Percentiles rank a stretch among this genome's conserved stretches.
Evolutionary conservation across 1,140 invertebrate genomes (phyloP).

Genomic region (Hylyphantes graminicola): DNA sequence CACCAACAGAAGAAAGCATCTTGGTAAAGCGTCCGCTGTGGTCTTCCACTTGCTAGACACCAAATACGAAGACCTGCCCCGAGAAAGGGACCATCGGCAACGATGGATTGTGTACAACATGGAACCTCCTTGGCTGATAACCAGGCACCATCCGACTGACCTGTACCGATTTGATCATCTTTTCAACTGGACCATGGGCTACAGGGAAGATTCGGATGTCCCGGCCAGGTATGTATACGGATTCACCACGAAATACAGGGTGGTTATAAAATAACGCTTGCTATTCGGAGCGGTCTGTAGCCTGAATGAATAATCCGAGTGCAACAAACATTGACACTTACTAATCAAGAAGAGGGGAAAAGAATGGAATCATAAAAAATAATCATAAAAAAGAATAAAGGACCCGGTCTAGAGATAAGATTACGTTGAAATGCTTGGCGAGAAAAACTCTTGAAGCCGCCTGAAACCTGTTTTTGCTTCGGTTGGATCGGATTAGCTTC

Average conservation of each 20-base stretch:
- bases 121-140: slow-evolving; percentile 57
- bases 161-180: slow-evolving; percentile 54
- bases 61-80: slow-evolving; percentile 54
- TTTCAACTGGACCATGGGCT: slow-evolving; percentile 72
- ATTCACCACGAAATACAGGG: slow-evolving; percentile 1
- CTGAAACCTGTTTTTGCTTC: too few relatives aligned
- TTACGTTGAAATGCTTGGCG: too few relatives aligned
- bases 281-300: too few relatives aligned
- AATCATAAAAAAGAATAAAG: too few relatives aligned
- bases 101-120: slow-evolving; percentile 61
- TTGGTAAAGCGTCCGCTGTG: slow-evolving; percentile 59
- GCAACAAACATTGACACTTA: too few relatives aligned
- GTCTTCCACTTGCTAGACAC: slow-evolving; percentile 61
- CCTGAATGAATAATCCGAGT: too few relatives aligned
- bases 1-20: slow-evolving; percentile 11
- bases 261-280: too few relatives aligned
- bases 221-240: slow-evolving; percentile 66
- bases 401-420: too few relatives aligned
- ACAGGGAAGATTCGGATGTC: slow-evolving; percentile 67
- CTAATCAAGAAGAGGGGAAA: too few relatives aligned
- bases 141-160: background rate
- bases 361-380: too few relatives aligned
- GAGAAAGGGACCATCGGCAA: slow-evolving; percentile 45
- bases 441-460: too few relatives aligned
- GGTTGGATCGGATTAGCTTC: too few relatives aligned